Conservation (phyloP, 1,140 invertebrate genomes). For the Panagrolaimus sp. region DNA sequence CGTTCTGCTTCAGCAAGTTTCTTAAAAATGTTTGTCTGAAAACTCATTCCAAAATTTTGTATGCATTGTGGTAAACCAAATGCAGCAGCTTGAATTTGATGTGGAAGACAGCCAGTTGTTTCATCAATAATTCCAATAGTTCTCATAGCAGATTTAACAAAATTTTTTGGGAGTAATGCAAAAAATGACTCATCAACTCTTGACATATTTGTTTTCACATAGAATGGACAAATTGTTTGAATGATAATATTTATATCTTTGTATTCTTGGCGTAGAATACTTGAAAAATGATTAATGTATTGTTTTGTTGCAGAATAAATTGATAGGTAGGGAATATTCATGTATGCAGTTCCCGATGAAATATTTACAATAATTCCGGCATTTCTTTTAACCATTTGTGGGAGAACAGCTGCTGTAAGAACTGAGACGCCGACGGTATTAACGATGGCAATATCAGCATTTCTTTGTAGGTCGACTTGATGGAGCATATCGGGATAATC, state of each 20-base stretch:
- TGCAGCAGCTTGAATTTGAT: constrained; percentile 47
- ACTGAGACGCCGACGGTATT: neutral
- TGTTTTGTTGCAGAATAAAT: neutral
- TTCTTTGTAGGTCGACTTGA: neutral
- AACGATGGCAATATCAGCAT: neutral
- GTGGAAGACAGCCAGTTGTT: constrained; percentile 53
- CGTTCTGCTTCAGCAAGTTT: constrained; percentile 46
- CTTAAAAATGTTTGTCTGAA: constrained; percentile 36
- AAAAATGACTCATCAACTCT: constrained; percentile 51
- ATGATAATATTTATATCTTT: constrained; percentile 36
- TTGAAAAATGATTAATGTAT: constrained; percentile 36
- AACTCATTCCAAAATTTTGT: constrained; percentile 31
- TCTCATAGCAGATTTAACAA: constrained; percentile 38
- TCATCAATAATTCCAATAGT: constrained; percentile 46
- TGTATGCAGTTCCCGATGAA: neutral
- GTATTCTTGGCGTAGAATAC: constrained; percentile 47
- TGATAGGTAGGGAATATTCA: neutral
- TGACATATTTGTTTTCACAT: constrained; percentile 56
- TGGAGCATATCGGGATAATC: constrained; percentile 9
- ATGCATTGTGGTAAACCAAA: constrained; percentile 37
- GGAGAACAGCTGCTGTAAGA: neutral
- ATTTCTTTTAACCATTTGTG: constrained; percentile 3
- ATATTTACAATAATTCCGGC: constrained; percentile 5
- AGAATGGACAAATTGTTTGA: constrained; percentile 49
- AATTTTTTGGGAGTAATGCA: constrained; percentile 33